Evolutionary conservation across 64 coral and sea anemone genomes (phyloP), one percentile per base, ranked within the genome.

Genomic region (Dendronephthya gigantea): DNA sequence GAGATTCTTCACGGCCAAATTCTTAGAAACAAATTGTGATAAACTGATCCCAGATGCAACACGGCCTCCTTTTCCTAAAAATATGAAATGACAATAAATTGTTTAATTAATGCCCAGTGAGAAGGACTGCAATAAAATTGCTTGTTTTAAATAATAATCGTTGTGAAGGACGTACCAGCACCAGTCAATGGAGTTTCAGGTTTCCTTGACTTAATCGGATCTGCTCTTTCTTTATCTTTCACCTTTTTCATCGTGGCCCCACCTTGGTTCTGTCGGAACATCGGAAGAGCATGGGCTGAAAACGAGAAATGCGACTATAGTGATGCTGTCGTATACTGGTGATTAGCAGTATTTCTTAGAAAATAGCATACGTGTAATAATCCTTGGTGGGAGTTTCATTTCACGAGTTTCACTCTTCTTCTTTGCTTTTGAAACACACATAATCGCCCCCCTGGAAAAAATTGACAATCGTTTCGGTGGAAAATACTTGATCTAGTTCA

Each of bases 1-100:
- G 66, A 86, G 90, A 83, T 93, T 98, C 41, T 98, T 87, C 0
- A 98, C 65, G 27, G 95, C 95, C 19, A 98, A 43, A 51, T 93
- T 98, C 75, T 98, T 98, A 16, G 93, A 92, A 30, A 98, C 95
- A 85, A 85, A 98, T 30, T 92, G 89, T 31, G 95, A 98, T 66
- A 98, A 70, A 14, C 92, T 93, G 92, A 98, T 98, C 9, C 95
- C 95, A 79, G 95, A 93, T 13, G 95, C 93, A 37, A 98, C 92
- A 7, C 95, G 92, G 9, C 95, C 95, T 16, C 95, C 95, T 23
- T 89, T 88, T 22, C 95, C 95, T 98, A 69, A 19, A 90, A 66
- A 47, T 83, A 59, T 86, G 29, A 90, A 22, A 76, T 35, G 15
- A 4, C 2, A n/a, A n/a, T n/a, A 35, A 79, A 33, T 22, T 22